Percentiles rank a stretch among this genome's conserved stretches.
Evolutionary conservation across 1,140 invertebrate genomes (phyloP).

Genomic region (Drosophila quadrilineata): DNA sequence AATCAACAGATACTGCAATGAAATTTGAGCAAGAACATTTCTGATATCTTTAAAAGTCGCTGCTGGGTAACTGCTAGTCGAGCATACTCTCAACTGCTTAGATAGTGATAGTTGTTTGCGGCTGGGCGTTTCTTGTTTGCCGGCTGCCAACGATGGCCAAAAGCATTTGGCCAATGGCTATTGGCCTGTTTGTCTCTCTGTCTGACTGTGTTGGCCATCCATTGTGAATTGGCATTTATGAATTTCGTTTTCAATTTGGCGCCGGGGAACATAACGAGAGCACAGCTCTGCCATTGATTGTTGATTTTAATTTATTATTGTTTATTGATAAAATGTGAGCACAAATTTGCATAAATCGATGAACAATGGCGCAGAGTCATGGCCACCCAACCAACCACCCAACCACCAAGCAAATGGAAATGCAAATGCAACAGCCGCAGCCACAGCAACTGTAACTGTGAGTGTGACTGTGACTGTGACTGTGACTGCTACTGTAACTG

Average conservation of each 20-base stretch:
- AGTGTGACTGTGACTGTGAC: neutral
- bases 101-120: too few species aligned
- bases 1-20: too few species aligned
- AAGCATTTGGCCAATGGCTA: neutral
- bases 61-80: neutral
- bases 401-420: neutral
- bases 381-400: constrained; percentile 1
- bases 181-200: too few species aligned
- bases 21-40: neutral
- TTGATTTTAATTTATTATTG: constrained; percentile 78
- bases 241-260: constrained; percentile 67
- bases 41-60: neutral
- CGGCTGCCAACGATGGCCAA: neutral
- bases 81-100: too few species aligned
- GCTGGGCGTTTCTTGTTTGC: neutral
- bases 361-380: constrained; percentile 53
- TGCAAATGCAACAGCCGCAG: neutral
- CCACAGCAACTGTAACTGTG: neutral
- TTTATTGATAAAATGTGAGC: constrained; percentile 72
- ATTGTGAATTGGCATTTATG: constrained; percentile 70
- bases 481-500: neutral
- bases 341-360: constrained; percentile 75
- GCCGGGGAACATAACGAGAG: constrained; percentile 4
- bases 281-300: constrained; percentile 43
- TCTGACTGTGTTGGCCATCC: constrained; percentile 26